These are phyloP conservation scores for Pelecanoides urinatrix DNA, from an alignment of 2,113 vertebrate species.

Conservation along the genomic window DNA sequence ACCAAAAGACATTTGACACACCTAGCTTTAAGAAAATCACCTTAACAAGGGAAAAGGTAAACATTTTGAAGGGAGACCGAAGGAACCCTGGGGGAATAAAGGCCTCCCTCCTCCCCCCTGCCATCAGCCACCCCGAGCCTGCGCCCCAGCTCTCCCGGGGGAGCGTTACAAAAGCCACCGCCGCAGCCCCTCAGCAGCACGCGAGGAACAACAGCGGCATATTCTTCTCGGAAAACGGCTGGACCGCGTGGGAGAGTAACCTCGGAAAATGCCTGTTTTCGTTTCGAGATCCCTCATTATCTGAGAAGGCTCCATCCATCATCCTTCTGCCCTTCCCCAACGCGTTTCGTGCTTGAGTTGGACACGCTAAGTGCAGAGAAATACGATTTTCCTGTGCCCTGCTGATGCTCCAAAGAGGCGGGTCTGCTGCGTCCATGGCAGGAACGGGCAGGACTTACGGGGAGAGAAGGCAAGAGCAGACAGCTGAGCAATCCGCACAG, in stretches of 20 bases:
- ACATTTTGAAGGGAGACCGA: background rate
- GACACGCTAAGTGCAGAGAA: background rate
- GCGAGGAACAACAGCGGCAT: background rate
- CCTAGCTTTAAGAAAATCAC: background rate
- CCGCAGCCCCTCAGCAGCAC: background rate
- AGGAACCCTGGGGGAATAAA: too few relatives aligned
- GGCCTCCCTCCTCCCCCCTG: background rate
- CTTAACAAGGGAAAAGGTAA: background rate
- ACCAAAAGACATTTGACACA: background rate
- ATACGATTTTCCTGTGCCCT: background rate
- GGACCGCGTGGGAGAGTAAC: background rate
- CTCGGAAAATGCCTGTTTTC: rapidly evolving
- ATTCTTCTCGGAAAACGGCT: background rate
- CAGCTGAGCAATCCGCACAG: rapidly evolving
- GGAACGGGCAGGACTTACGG: background rate
- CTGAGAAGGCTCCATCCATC: constrained; percentile 25
- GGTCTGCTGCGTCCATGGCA: rapidly evolving
- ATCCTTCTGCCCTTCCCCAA: constrained; percentile 26
- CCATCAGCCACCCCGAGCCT: background rate
- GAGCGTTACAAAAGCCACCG: background rate
- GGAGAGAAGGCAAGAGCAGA: background rate
- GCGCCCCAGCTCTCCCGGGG: background rate
- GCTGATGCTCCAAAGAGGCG: background rate
- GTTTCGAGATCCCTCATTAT: background rate
- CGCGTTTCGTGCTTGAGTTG: constrained; percentile 14